phyloP scores from a whole-genome alignment of 2,113 vertebrate genomes.

The Neodon shergylaensis region DNA sequence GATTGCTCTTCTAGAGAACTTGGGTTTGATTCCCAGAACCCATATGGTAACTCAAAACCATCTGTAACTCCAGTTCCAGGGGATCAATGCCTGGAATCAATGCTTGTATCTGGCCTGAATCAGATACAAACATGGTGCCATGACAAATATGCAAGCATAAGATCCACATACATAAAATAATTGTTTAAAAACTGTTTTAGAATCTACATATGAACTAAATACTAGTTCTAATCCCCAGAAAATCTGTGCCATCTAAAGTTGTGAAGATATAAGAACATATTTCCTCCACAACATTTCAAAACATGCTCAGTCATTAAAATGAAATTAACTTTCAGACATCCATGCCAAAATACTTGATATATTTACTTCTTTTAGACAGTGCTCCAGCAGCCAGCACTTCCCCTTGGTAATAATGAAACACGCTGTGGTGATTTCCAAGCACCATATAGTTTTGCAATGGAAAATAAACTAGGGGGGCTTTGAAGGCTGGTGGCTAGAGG shows the following conservation, averaged over 20 bases:
- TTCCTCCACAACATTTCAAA: conserved; percentile 63
- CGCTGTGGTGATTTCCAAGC: conserved; percentile 48
- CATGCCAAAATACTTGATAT: conserved; percentile 53
- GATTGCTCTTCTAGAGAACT: neutral
- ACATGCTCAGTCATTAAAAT: conserved; percentile 48
- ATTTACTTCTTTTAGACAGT: conserved; percentile 45
- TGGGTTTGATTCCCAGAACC: neutral
- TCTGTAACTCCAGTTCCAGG: neutral
- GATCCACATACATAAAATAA: neutral
- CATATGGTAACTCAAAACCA: neutral
- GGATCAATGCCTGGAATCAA: neutral
- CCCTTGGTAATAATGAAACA: conserved; percentile 38
- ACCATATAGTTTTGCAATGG: conserved; percentile 59
- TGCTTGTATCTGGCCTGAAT: neutral
- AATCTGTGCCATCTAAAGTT: conserved; percentile 56
- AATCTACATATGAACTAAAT: conserved; percentile 43
- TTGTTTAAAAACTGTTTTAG: conserved; percentile 23
- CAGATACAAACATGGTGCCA: neutral
- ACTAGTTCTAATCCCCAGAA: conserved; percentile 54
- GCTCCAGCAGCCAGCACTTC: conserved; percentile 1
- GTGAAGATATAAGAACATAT: conserved; percentile 52
- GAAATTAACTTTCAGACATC: conserved; percentile 64
- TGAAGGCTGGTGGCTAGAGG: conserved; percentile 65
- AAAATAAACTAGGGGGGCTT: conserved; percentile 69
- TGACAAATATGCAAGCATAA: neutral